Evolutionary conservation across 2,113 vertebrate genomes (phyloP).

Genomic region (Anser brachyrhynchus): DNA sequence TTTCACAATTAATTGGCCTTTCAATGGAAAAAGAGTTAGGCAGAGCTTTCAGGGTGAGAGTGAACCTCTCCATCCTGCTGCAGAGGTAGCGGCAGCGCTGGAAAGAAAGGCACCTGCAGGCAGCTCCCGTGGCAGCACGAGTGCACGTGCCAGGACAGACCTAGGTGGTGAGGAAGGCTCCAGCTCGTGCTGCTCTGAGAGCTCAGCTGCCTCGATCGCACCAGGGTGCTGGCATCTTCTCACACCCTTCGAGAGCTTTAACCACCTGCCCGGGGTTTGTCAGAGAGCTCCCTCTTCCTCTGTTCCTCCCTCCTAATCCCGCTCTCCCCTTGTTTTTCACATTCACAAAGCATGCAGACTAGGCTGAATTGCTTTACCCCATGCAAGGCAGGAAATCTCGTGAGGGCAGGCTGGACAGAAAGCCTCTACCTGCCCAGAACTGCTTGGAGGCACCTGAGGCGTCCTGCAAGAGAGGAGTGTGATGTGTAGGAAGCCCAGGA

Average conservation of each 20-base stretch:
- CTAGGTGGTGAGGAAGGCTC: accelerated
- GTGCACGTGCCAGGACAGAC: accelerated
- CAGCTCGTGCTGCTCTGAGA: accelerated
- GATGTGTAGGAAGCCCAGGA: not conserved
- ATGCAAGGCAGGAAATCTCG: accelerated
- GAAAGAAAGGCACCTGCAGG: accelerated
- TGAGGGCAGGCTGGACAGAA: not conserved
- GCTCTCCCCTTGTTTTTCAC: not conserved
- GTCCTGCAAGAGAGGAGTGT: not conserved
- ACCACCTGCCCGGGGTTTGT: too few relatives aligned
- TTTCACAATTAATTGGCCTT: not conserved
- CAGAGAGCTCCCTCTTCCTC: not conserved
- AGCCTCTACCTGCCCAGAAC: not conserved
- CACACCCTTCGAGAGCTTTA: accelerated
- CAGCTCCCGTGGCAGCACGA: accelerated
- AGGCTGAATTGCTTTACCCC: not conserved
- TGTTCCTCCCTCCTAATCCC: accelerated
- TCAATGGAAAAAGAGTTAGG: not conserved
- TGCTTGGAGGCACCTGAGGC: not conserved
- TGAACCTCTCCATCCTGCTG: accelerated
- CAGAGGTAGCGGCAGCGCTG: not conserved
- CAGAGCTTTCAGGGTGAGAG: not conserved
- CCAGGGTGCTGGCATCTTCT: not conserved
- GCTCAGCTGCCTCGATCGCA: accelerated
- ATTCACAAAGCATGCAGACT: accelerated